A percentile compares a stretch with the other conserved stretches of the same genome.
Evolutionary conservation across 2,113 vertebrate species (phyloP).

Genomic region (Megaceryle maxima): DNA sequence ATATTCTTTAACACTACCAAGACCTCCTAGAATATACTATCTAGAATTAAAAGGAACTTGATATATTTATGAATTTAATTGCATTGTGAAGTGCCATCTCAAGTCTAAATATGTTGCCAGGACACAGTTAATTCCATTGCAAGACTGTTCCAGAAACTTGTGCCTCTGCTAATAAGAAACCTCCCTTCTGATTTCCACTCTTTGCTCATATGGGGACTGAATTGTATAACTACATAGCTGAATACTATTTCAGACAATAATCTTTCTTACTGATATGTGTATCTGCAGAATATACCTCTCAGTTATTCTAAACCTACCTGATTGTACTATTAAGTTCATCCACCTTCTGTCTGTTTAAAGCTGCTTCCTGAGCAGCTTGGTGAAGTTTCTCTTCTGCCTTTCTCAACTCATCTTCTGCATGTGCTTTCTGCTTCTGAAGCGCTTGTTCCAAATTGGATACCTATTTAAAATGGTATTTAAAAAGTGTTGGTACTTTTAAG

Average conservation of each 20-base stretch:
- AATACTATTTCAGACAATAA: background rate
- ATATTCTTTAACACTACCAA: background rate
- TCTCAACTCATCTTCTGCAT: conserved; percentile 76
- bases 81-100: background rate
- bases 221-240: background rate
- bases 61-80: background rate
- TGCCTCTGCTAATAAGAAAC: background rate
- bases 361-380: conserved; percentile 68
- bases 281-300: background rate
- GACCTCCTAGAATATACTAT: background rate
- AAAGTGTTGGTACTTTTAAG: background rate
- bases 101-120: background rate
- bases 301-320: conserved; percentile 68
- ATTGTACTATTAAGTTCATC: conserved; percentile 76
- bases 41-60: background rate
- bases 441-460: conserved; percentile 87
- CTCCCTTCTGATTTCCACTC: background rate
- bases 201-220: background rate
- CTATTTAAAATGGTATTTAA: conserved; percentile 61
- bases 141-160: background rate
- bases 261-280: background rate
- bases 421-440: conserved; percentile 80
- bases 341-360: conserved; percentile 76
- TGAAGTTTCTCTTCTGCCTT: conserved; percentile 73
- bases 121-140: background rate